phyloP scores from a whole-genome alignment of 2,888 invertebrate species.

The Leucophenga maculata region DNA sequence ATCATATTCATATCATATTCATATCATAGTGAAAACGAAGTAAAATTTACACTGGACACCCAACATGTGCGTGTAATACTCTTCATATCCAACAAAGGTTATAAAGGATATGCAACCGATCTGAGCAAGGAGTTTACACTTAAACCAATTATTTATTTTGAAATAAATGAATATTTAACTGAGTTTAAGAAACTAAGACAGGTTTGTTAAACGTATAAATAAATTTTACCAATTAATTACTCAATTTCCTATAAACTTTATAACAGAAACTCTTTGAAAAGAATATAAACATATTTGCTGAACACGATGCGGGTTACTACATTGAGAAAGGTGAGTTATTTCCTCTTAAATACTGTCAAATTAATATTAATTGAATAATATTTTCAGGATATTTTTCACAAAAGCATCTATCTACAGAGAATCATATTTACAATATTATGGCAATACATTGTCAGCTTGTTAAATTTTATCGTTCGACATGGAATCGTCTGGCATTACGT shows the following conservation, averaged over 20 bases:
- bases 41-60: constrained; percentile 47
- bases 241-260: background rate
- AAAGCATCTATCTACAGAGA: constrained; percentile 63
- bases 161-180: constrained; percentile 53
- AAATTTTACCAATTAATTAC: background rate
- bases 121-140: constrained; percentile 45
- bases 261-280: constrained; percentile 54
- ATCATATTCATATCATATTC: too few species aligned
- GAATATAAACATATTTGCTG: constrained; percentile 66
- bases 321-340: constrained; percentile 49
- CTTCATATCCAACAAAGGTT: constrained; percentile 53
- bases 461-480: constrained; percentile 59
- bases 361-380: background rate
- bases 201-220: constrained; percentile 37
- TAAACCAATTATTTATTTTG: constrained; percentile 52
- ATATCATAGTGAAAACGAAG: constrained; percentile 42
- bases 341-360: background rate
- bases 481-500: constrained; percentile 67
- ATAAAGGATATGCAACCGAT: constrained; percentile 56
- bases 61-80: constrained; percentile 53
- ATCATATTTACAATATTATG: constrained; percentile 64
- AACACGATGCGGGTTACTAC: constrained; percentile 65
- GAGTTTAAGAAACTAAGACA: constrained; percentile 57
- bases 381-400: constrained; percentile 33
- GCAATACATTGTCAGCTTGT: constrained; percentile 58